Evolutionary conservation across 2,888 invertebrate species (phyloP).

Genomic region (Coelinius sp.): DNA sequence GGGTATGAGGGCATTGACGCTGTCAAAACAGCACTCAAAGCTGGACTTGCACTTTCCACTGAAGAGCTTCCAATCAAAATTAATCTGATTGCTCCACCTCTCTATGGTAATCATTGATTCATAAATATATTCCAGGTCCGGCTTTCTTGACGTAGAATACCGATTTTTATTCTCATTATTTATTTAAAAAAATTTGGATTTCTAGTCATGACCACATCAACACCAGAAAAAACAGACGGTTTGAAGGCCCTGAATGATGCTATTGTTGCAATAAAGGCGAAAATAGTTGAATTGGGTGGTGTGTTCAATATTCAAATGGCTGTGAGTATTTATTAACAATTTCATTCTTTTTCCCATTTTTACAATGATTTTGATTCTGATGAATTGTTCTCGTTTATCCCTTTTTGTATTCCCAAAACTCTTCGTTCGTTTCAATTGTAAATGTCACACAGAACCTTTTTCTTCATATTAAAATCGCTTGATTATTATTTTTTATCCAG

Average conservation of each 20-base stretch:
- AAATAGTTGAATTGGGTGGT: conserved; percentile 88
- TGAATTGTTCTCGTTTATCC: too few species aligned
- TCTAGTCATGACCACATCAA: conserved; percentile 88
- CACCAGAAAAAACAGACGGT: conserved; percentile 95
- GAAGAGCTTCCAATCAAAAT: conserved; percentile 97
- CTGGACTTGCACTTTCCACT: conserved; percentile 92
- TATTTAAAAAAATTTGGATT: background rate
- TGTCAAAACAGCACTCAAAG: conserved; percentile 91
- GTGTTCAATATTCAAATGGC: conserved; percentile 96
- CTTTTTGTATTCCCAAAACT: too few species aligned
- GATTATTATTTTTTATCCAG: conserved; percentile 70
- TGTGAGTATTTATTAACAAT: conserved; percentile 73
- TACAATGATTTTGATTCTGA: background rate
- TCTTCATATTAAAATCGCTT: too few species aligned
- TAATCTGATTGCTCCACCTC: conserved; percentile 97
- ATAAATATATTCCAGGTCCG: background rate
- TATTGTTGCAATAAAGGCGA: conserved; percentile 87
- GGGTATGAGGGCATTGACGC: conserved; percentile 99
- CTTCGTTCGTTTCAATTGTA: too few species aligned
- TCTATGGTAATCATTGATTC: conserved; percentile 79
- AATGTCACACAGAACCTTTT: too few species aligned
- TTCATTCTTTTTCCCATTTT: background rate
- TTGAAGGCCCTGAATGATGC: conserved; percentile 91
- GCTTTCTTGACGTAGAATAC: background rate
- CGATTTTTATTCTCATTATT: too few species aligned